phyloP scores from a whole-genome alignment of 1,140 invertebrate species.

The Bombyx mandarina region DNA sequence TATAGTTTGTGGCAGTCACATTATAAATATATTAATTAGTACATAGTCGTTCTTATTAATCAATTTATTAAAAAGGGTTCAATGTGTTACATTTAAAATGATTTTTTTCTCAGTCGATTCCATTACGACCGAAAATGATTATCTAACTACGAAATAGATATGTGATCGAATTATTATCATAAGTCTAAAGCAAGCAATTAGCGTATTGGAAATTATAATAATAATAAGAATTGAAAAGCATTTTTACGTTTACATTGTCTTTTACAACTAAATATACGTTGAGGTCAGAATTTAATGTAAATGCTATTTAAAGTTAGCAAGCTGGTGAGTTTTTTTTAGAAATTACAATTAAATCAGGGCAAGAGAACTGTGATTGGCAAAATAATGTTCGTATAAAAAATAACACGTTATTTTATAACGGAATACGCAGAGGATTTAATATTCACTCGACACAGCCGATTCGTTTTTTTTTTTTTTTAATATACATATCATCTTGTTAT shows the following conservation, averaged over 20 bases:
- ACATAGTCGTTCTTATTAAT: no score
- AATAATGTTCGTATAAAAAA: slow-evolving; percentile 9
- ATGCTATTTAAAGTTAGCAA: background rate
- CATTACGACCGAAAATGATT: slow-evolving; percentile 9
- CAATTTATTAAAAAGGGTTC: no score
- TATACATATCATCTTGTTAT: slow-evolving; percentile 3
- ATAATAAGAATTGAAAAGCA: background rate
- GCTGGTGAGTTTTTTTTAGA: slow-evolving; percentile 3
- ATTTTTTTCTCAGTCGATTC: no score
- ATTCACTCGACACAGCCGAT: slow-evolving; percentile 66
- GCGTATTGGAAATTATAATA: slow-evolving; percentile 6
- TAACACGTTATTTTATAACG: slow-evolving; percentile 47
- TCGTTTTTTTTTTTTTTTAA: slow-evolving; percentile 42
- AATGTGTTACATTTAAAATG: no score
- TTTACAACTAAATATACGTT: background rate
- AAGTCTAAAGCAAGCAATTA: slow-evolving; percentile 41
- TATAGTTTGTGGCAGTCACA: slow-evolving; percentile 23
- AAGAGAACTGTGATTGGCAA: slow-evolving; percentile 11
- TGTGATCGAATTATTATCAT: slow-evolving; percentile 62
- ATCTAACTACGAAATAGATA: slow-evolving; percentile 66
- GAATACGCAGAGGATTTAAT: slow-evolving; percentile 46
- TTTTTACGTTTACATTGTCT: background rate
- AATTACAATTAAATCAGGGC: slow-evolving; percentile 2
- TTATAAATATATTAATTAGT: slow-evolving; percentile 1
- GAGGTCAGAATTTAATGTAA: background rate